Evolutionary conservation across 2,888 invertebrate species (phyloP), one percentile per base, ranked within the genome.

Genomic region (Opisthograptis luteolata): DNA sequence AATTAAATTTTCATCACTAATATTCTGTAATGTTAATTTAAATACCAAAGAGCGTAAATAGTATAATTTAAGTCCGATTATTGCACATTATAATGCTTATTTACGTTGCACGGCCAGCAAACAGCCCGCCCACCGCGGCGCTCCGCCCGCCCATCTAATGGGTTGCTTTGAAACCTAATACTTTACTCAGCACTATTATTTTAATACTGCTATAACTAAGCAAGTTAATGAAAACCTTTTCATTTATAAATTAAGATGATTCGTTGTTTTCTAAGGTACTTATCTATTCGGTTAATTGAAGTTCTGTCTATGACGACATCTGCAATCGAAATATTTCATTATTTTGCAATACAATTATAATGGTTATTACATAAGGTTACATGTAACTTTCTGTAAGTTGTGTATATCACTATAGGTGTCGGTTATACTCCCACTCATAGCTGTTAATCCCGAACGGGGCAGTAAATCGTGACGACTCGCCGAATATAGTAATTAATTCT

Each of bases 101-200:
- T 58, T 55, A 36, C 55, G 52, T 39, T 49, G 46, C 52, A 51
- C 46, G 42, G 20, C 44, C 45, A 36, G 28, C 40, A 32, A 40
- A 51, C 58, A 44, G 56, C 56, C 64, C 66, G 60, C 68, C 69
- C 62, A 60, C 55, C 43, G 67, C 53, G 62, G 51, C 56, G 57
- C 62, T 60, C 65, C 60, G 61, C 66, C 66, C 68, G 68, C 66
- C 64, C 37, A 50, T 55, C 68, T 67, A 71, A 72, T 70, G 66
- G 68, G 62, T 59, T 53, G 64, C 73, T 79, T 74, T 74, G 69
- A 69, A 73, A 79, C 68, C 61, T 70, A 71, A 78, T 78, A 48
- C 70, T 68, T 69, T 49, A 25, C 32, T 43, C 28, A 3, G 34
- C 25, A 8, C 44, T 50, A 34, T 35, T 50, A 19, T 44, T 44